Base-by-base conservation (phyloP, 2,797 vertebrate species). In the Sebastes diaconus region DNA sequence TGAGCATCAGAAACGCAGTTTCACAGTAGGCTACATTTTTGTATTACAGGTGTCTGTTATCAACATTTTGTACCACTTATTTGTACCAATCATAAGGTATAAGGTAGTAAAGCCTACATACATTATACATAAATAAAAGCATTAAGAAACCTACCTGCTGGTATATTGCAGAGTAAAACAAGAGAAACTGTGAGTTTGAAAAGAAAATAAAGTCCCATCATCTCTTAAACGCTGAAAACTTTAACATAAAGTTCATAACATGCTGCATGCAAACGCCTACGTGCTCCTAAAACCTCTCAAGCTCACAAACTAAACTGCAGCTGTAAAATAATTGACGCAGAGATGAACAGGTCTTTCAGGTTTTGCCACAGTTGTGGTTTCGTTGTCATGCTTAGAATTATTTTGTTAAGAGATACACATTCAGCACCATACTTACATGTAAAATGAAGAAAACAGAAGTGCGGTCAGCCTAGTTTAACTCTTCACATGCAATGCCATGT, bases 191-290 rank as follows among this genome's bases (percentile, higher is more conserved):
- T 0, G 18, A 81, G 54, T 20, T 25, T 39, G 25, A 5, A 39
- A 14, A 76, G 52, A 34, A 84, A 29, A 74, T 22, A 50, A 67
- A 80, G 46, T 22, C 27, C 60, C 55, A 24, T 81, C 12, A 3
- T 73, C 42, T 32, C 36, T 29, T 13, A 5, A 59, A 64, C 29
- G 11, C 46, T 61, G 20, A 54, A 42, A 65, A 72, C 32, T n/a
- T 18, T 24, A 12, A 14, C 16, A 58, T 16, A 2, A 22, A 57
- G n/a, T 50, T 68, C 18, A 32, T 34, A 14, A 4, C 6, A 39
- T 5, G 27, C 32, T 52, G 50, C 16, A n/a, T 7, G 29, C 5
- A 29, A 12, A 52, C 1, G n/a, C 12, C 11, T 16, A 1, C 20
- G 3, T 12, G 18, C 4, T 77, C 8, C 24, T 32, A 2, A 71